A percentile compares a stretch with the other conserved stretches of the same genome.
Evolutionary conservation across 2,113 vertebrate genomes (phyloP).

Genomic region (Ellobius talpinus): DNA sequence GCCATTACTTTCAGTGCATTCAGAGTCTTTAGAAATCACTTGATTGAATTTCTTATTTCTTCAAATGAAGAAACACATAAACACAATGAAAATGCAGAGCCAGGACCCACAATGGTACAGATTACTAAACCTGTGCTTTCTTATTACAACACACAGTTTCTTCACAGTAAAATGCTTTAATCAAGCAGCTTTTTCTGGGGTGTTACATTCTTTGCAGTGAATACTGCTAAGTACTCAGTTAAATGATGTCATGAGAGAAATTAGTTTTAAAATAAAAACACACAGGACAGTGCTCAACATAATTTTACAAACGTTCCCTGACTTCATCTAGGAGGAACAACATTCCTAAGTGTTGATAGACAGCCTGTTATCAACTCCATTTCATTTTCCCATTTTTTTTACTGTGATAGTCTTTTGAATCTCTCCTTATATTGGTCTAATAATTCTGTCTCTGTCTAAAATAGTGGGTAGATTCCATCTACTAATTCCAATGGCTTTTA

Average conservation of each 20-base stretch:
- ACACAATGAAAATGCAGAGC: slow-evolving; percentile 1
- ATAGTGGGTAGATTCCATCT: slow-evolving; percentile 27
- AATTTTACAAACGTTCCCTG: slow-evolving; percentile 54
- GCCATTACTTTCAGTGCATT: slow-evolving; percentile 47
- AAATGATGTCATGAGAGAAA: neutral
- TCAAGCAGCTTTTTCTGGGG: slow-evolving; percentile 25
- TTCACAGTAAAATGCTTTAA: neutral
- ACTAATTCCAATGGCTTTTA: slow-evolving; percentile 32
- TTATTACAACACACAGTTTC: neutral
- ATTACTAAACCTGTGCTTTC: neutral
- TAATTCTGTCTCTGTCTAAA: slow-evolving; percentile 9
- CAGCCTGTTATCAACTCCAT: slow-evolving; percentile 31
- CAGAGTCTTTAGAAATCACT: neutral
- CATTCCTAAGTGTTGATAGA: slow-evolving; percentile 66
- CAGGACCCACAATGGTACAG: neutral
- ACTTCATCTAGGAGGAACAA: slow-evolving; percentile 58
- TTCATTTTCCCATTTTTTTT: slow-evolving; percentile 58
- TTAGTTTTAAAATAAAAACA: slow-evolving; percentile 34
- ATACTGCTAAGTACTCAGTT: neutral
- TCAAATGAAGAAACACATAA: slow-evolving; percentile 42
- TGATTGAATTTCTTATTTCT: slow-evolving; percentile 47
- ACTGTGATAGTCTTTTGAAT: neutral
- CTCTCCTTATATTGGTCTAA: slow-evolving; percentile 43
- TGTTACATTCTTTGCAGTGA: neutral
- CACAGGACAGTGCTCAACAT: neutral